Base-by-base conservation (phyloP, 2,888 invertebrate species). In the Dichetophora obliterata region DNA sequence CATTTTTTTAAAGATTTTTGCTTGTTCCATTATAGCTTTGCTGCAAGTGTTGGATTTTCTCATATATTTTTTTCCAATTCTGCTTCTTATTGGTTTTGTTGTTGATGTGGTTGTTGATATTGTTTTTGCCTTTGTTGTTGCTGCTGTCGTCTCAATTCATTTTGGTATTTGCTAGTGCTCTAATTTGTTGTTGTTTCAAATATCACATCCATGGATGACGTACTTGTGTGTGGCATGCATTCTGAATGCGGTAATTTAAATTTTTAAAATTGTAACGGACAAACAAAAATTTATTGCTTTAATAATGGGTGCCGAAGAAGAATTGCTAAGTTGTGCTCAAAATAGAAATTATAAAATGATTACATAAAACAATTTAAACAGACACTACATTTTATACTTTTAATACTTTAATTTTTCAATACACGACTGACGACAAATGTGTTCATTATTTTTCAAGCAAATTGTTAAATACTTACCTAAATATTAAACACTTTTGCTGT, bases 141-240 rank as follows among this genome's bases (percentile, higher is more conserved):
- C 22, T 14, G 4, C 31, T 69, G 31, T 69, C 50, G 52, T 27
- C 69, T 50, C 69, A 69, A 69, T 69, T 69, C 69, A 69, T 69
- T 52, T 52, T 16, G 24, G n/a, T 22, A 27, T 69, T 50, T 52
- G 24, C 52, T 69, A 50, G 16, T 24, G 24, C 24, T 24, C 27
- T 69, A 52, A 52, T 69, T 69, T 69, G 69, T 27, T 69, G 50
- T 69, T 69, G 50, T 24, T 50, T 14, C 16, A 66, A 66, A 66
- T 48, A 24, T 66, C 22, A 9, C 24, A 19, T n/a, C 43, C 43
- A 66, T 66, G 66, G 66, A 9, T 59, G 22, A 27, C n/a, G 8
- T n/a, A n/a, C n/a, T 63, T 63, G 16, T 43, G 16, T 43, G 43
- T 43, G 43, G 43, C 43, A 11, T 43, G 43, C 2, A 11, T 63